Evolutionary conservation across 2,113 vertebrate species (phyloP).

Genomic region (Ammodramus savannarum): DNA sequence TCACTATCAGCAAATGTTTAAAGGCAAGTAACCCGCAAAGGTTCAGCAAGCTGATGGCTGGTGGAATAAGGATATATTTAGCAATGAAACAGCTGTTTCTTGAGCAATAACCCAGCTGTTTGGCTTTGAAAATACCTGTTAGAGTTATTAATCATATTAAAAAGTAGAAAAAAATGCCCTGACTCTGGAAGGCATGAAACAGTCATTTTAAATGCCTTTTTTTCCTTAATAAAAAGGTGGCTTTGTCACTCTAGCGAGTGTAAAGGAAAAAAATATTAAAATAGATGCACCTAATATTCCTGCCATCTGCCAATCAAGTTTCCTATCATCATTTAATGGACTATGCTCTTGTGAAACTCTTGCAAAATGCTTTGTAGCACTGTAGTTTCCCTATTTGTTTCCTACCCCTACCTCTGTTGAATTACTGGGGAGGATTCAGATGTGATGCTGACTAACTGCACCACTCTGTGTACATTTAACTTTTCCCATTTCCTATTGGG

Average conservation of each 20-base stretch:
- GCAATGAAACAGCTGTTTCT: conserved; percentile 69
- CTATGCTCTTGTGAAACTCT: background rate
- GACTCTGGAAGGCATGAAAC: conserved; percentile 33
- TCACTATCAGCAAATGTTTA: conserved; percentile 65
- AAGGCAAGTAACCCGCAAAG: conserved; percentile 59
- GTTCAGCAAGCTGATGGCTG: conserved; percentile 38
- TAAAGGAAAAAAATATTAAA: background rate
- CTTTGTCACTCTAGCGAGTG: background rate
- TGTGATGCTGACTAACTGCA: background rate
- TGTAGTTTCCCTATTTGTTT: background rate
- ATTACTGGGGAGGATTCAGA: background rate
- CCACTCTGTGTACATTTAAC: background rate
- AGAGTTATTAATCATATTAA: conserved; percentile 63
- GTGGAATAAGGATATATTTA: conserved; percentile 51
- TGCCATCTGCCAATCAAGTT: background rate
- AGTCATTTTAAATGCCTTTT: background rate
- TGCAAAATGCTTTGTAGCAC: background rate
- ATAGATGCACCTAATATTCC: background rate
- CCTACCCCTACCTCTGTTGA: background rate
- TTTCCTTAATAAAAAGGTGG: background rate
- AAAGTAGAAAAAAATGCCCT: background rate
- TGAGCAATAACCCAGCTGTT: conserved; percentile 65
- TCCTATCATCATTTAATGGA: background rate
- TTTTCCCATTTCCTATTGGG: conserved; percentile 15
- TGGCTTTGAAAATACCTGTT: conserved; percentile 57